phyloP scores from a whole-genome alignment of 2,888 invertebrate genomes.

The Anarsia innoxiella region DNA sequence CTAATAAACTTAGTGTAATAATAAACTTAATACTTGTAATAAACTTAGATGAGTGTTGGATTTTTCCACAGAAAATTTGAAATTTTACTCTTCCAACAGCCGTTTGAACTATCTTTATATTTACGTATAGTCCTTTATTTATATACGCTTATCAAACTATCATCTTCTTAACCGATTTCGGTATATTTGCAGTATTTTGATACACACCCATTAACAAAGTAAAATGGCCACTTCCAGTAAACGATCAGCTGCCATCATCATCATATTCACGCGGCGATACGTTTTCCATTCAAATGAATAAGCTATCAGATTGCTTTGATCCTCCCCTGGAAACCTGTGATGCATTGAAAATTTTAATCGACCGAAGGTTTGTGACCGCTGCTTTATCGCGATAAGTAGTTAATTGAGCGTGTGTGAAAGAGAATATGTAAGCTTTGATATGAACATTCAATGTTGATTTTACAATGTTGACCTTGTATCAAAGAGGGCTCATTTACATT shows the following conservation, averaged over 20 bases:
- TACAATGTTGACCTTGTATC: constrained; percentile 8
- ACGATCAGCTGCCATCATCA: neutral
- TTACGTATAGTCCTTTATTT: too few relatives aligned
- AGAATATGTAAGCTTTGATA: constrained; percentile 50
- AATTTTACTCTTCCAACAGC: too few relatives aligned
- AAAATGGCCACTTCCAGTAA: neutral
- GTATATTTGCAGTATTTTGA: too few relatives aligned
- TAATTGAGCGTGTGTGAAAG: constrained; percentile 56
- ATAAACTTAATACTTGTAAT: too few relatives aligned
- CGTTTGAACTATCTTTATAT: too few relatives aligned
- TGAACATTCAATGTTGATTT: constrained; percentile 15
- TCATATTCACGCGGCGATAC: constrained; percentile 23
- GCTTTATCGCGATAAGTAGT: constrained; percentile 45
- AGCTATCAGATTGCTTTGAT: constrained; percentile 57
- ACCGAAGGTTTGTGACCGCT: constrained; percentile 41
- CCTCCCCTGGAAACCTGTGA: constrained; percentile 42
- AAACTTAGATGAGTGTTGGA: too few relatives aligned
- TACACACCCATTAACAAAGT: too few relatives aligned
- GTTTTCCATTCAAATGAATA: constrained; percentile 55
- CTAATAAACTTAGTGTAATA: too few relatives aligned
- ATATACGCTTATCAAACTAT: too few relatives aligned
- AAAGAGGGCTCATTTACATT: neutral
- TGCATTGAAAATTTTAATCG: constrained; percentile 50
- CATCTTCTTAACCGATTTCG: too few relatives aligned
- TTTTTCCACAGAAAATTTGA: too few relatives aligned